Evolutionary conservation across 2,888 invertebrate species (phyloP).

Genomic region (Meta bourneti): DNA sequence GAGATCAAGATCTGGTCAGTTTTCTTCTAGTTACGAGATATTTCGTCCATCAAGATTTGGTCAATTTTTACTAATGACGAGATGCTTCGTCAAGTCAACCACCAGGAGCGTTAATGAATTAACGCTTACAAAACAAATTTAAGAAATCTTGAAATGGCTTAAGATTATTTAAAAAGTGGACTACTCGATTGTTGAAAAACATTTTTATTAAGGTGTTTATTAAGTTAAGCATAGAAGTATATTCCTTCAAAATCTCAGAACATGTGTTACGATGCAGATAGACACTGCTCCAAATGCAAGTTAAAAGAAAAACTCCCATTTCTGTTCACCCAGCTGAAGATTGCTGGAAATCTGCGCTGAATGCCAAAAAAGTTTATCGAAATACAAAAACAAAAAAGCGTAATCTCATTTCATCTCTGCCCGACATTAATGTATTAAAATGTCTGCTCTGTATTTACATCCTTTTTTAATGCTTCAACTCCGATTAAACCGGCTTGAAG

Average conservation of each 20-base stretch:
- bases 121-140: no score
- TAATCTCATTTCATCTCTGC: slow-evolving; percentile 67
- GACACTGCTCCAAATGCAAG: neutral
- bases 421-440: slow-evolving; percentile 62
- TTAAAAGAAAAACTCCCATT: neutral
- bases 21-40: no score
- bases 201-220: neutral
- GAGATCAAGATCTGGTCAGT: no score
- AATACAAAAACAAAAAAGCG: slow-evolving; percentile 37
- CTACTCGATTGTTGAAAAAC: neutral
- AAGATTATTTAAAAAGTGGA: no score
- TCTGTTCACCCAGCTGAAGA: neutral
- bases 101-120: no score
- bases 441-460: slow-evolving; percentile 51
- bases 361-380: slow-evolving; percentile 33
- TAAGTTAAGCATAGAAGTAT: neutral
- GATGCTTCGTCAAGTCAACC: no score
- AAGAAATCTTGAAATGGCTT: no score
- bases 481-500: slow-evolving; percentile 56
- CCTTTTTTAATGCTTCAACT: slow-evolving; percentile 58
- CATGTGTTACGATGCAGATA: neutral
- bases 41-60: no score
- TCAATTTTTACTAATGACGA: no score
- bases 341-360: neutral
- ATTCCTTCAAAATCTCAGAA: neutral